A percentile compares a stretch with the other conserved stretches of the same genome.
Evolutionary conservation across 1,140 invertebrate genomes (phyloP).

Genomic region (Sarcophaga bullata): DNA sequence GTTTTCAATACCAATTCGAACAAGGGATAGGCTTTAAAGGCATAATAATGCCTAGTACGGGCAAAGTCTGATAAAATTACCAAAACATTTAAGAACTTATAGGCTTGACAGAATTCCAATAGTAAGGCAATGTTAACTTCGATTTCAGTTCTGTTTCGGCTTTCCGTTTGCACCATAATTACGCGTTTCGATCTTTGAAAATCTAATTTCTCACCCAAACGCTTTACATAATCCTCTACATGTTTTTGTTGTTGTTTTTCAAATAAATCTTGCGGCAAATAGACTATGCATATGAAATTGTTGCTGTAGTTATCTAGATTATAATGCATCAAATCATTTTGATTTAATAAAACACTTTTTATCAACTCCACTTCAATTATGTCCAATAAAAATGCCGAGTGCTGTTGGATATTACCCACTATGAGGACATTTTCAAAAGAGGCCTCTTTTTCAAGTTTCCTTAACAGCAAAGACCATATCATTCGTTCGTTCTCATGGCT

Average conservation of each 20-base stretch:
- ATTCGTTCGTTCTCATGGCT: background rate
- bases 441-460: background rate
- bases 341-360: slow-evolving; percentile 15
- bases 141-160: background rate
- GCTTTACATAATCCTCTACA: background rate
- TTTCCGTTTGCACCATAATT: background rate
- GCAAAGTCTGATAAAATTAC: background rate
- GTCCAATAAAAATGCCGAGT: background rate
- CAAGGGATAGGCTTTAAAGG: background rate
- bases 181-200: slow-evolving; percentile 3
- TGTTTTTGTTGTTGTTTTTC: background rate
- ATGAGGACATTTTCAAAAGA: background rate
- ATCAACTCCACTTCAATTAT: background rate
- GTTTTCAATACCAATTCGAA: background rate
- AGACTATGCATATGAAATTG: background rate
- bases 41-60: background rate
- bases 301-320: background rate
- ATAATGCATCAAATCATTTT: background rate
- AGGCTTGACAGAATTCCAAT: background rate
- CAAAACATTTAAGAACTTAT: slow-evolving; percentile 32
- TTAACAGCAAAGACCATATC: background rate
- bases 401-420: background rate
- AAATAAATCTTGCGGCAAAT: background rate
- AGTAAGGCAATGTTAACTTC: background rate
- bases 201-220: slow-evolving; percentile 8